A percentile compares a stretch with the other conserved stretches of the same genome.
These are phyloP conservation scores for Lycia hirtaria DNA, from an alignment of 2,888 invertebrate genomes.

Conservation along the genomic window DNA sequence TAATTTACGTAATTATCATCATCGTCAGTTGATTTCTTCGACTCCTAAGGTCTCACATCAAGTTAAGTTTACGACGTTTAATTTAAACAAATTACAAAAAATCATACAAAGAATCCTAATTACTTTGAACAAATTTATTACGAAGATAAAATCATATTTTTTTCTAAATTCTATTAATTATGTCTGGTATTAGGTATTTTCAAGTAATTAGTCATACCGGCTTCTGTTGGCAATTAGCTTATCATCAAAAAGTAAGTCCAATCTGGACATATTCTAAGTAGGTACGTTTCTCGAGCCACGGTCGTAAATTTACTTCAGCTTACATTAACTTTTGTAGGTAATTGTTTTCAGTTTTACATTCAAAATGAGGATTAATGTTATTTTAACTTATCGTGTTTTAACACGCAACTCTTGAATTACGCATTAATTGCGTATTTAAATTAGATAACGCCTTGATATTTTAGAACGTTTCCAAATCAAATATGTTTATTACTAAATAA, in stretches of 20 bases:
- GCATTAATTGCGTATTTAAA: conserved; percentile 58
- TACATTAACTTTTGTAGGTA: conserved; percentile 43
- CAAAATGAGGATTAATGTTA: conserved; percentile 47
- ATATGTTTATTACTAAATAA: too few species aligned
- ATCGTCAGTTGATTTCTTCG: too few species aligned
- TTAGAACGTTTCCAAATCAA: background rate
- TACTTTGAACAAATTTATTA: too few species aligned
- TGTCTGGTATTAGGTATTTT: too few species aligned
- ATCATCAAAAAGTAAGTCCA: background rate
- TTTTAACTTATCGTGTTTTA: conserved; percentile 56
- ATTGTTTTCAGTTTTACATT: conserved; percentile 48
- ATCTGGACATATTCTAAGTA: background rate
- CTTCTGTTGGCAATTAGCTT: background rate
- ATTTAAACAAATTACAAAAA: too few species aligned
- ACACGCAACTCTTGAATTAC: conserved; percentile 57
- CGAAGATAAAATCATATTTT: too few species aligned
- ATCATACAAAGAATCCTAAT: too few species aligned
- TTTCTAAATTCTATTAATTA: too few species aligned
- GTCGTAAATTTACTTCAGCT: conserved; percentile 10
- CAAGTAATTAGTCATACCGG: background rate
- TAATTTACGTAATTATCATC: too few species aligned
- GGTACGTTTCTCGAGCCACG: background rate
- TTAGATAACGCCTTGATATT: background rate
- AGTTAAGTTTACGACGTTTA: too few species aligned
- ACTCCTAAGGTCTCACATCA: too few species aligned